Base-by-base conservation (phyloP, 1,140 invertebrate species). In the Neodiprion fabricii region DNA sequence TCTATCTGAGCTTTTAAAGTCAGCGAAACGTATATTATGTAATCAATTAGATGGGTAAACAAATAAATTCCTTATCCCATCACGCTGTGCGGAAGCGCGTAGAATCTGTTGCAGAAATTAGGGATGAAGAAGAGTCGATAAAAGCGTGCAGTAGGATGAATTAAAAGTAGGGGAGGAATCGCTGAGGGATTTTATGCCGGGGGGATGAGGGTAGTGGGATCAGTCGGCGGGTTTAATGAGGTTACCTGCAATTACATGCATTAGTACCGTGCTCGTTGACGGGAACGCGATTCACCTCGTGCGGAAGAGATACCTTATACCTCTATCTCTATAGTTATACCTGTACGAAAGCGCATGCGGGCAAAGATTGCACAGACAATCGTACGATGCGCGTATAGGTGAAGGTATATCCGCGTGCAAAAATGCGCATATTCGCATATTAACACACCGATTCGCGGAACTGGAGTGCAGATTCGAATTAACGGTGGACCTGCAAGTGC, bases 191-290 rank as follows among this genome's bases (percentile, higher is more conserved):
- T 40, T 40, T 2, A 40, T 53, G 40, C 65, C 53, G 12, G 48
- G 48, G 12, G 50, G 70, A 71, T 65, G 47, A 14, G 28, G 78
- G 78, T 82, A 85, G 84, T 85, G 77, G 79, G 80, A 86, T 85
- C 84, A 84, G 85, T 84, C 85, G 84, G 78, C 76, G 80, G 79
- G 79, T 84, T 86, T 87, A 87, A 88, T 86, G 82, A 85, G 80
- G 84, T 88, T 87, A 88, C 83, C 78, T 86, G 84, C 85, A 87
- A 87, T 87, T 88, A 87, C 81, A 85, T 87, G 85, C 83, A 85
- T 87, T 86, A 85, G 82, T 83, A 84, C 81, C 80, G 85, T 80
- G 83, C 81, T 81, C 28, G 28, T 40, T 23, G 67, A 68, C 17
- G 49, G 40, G 14, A 53, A 70, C 48, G 53, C n/a, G 65, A 40